These are phyloP conservation scores for Atractosteus spatula DNA, from an alignment of 2,113 vertebrate genomes.

Conservation along the genomic window DNA sequence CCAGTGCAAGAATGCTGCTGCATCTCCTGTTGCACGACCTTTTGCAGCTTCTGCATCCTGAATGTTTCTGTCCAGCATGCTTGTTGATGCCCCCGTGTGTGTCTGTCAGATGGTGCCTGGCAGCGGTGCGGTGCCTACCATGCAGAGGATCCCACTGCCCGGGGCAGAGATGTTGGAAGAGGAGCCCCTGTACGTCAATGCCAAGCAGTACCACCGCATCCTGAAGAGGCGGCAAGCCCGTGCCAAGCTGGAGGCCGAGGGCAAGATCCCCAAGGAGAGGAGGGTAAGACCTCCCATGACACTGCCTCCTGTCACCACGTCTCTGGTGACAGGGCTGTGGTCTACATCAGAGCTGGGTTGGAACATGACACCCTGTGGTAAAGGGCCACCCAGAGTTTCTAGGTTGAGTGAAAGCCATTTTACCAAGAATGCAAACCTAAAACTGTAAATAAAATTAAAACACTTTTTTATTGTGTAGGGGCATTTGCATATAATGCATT, in stretches of 20 bases:
- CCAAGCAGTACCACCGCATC: slow-evolving; percentile 97
- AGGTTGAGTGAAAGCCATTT: too few relatives aligned
- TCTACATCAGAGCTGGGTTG: too few relatives aligned
- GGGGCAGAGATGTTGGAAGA: slow-evolving; percentile 97
- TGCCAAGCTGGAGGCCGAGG: slow-evolving; percentile 95
- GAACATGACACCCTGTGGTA: too few relatives aligned
- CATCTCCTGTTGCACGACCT: not conserved
- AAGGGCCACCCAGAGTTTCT: too few relatives aligned
- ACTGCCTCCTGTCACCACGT: too few relatives aligned
- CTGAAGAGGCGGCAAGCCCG: slow-evolving; percentile 92
- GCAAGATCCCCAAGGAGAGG: slow-evolving; percentile 96
- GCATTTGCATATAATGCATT: too few relatives aligned
- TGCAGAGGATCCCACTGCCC: slow-evolving; percentile 93
- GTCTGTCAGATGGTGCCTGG: slow-evolving; percentile 89
- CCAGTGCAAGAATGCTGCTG: not conserved
- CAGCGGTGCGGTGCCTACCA: slow-evolving; percentile 82
- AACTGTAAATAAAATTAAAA: too few relatives aligned
- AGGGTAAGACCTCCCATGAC: slow-evolving; percentile 66
- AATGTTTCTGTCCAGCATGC: not conserved
- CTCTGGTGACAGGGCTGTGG: too few relatives aligned
- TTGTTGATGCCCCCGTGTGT: slow-evolving; percentile 13
- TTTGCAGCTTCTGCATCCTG: not conserved
- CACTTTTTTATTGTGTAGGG: too few relatives aligned
- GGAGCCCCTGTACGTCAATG: slow-evolving; percentile 95
- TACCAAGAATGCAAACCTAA: too few relatives aligned